Conservation (phyloP, 2,888 invertebrate genomes). For the Muschampia staudingeri region DNA sequence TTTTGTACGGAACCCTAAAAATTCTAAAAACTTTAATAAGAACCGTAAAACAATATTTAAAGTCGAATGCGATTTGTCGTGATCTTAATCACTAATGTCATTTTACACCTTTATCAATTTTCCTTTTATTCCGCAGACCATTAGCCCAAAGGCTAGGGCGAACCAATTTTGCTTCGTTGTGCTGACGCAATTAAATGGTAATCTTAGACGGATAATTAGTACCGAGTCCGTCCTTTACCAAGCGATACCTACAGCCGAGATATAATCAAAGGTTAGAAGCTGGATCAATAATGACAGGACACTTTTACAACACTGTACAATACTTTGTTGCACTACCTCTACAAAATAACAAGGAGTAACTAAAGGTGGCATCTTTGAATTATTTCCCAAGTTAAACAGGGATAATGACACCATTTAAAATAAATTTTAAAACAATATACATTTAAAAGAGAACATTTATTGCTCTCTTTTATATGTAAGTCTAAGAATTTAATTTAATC, state of each 20-base stretch:
- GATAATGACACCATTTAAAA: no score
- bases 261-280: not conserved
- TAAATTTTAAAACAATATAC: no score
- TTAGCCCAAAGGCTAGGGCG: constrained; percentile 20
- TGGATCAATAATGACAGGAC: not conserved
- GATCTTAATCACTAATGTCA: not conserved
- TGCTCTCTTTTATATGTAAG: no score
- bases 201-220: constrained; percentile 34
- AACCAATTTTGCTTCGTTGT: constrained; percentile 22
- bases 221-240: constrained; percentile 10
- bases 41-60: no score
- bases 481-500: no score
- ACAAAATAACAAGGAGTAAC: no score
- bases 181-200: constrained; percentile 38
- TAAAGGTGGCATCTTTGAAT: no score
- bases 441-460: no score
- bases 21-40: no score
- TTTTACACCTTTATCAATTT: not conserved
- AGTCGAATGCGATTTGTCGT: not conserved
- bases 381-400: no score
- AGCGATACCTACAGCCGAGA: not conserved
- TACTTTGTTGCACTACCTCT: no score
- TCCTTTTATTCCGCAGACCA: constrained; percentile 15
- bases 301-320: not conserved
- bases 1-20: no score